Percentiles rank a stretch among this genome's conserved stretches.
phyloP scores from a whole-genome alignment of 2,888 invertebrate genomes.

The Meiosimyza decipiens region DNA sequence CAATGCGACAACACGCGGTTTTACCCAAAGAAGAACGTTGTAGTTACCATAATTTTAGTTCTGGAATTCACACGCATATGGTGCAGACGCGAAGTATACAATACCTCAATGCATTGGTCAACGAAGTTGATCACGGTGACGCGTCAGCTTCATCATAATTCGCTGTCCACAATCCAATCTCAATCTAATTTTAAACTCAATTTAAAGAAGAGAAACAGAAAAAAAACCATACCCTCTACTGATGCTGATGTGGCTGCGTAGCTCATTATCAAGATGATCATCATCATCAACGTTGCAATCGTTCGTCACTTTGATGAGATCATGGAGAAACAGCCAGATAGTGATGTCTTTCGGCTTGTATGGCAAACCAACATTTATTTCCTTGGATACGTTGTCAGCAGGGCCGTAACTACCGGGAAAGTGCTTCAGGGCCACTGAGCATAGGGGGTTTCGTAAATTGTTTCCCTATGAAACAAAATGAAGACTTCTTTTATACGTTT shows the following conservation, averaged over 20 bases:
- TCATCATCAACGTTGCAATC: conserved; percentile 25
- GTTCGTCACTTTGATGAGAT: conserved; percentile 40
- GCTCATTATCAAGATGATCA: conserved; percentile 27
- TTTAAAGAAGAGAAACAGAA: conserved; percentile 40
- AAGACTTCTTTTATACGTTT: too few relatives aligned
- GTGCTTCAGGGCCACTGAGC: too few relatives aligned
- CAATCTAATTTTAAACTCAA: conserved; percentile 46
- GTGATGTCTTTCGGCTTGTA: too few relatives aligned
- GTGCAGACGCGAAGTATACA: neutral
- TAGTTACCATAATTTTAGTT: neutral
- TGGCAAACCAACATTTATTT: too few relatives aligned
- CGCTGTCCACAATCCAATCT: conserved; percentile 40
- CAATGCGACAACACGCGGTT: conserved; percentile 29
- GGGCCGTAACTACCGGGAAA: too few relatives aligned
- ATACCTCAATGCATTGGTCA: conserved; percentile 11
- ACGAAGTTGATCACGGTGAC: conserved; percentile 22
- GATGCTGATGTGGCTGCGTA: conserved; percentile 32
- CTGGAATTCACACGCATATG: conserved; percentile 10
- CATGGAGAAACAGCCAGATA: neutral
- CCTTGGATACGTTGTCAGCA: too few relatives aligned
- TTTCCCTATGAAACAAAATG: too few relatives aligned
- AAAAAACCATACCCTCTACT: conserved; percentile 5
- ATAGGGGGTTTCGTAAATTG: too few relatives aligned
- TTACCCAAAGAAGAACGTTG: conserved; percentile 1
- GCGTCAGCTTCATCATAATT: conserved; percentile 39